Base-by-base conservation (phyloP, 2,888 invertebrate genomes). In the Chymomyza procnemis region DNA sequence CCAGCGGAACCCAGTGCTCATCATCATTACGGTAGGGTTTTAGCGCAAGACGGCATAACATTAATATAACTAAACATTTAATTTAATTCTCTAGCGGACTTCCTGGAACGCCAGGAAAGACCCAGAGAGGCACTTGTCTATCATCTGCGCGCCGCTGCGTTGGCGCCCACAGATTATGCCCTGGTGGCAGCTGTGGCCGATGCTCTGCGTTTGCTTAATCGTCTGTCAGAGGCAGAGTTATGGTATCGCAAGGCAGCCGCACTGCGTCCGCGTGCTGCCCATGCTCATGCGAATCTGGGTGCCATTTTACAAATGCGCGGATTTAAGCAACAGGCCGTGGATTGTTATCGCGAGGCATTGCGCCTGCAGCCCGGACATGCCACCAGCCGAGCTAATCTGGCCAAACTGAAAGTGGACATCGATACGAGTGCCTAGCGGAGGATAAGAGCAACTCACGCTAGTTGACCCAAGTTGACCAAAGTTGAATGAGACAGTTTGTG, bases 221-320 rank as follows among this genome's bases (percentile, higher is more conserved):
- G 95, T 66, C 95, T 95, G 83, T 92, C 93, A 26, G 95, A 96
- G 69, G 97, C 97, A 0, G 97, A 97, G 89, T 92, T 93, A 69
- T 96, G 96, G 94, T 98, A 98, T 91, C 93, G 95, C 55, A 93
- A 94, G 79, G 89, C 92, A 21, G 90, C 90, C 6, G 83, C 85
- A 52, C 73, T 92, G 52, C 90, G 91, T 76, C 92, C 92, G 0
- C 91, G 96, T 95, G 96, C 97, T 82, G 95, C 97, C 0, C 94
- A 96, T 75, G 95, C 96, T 70, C 96, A 97, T 91, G 96, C 97
- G 87, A 98, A 98, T 91, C 93, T 97, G 64, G 98, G 98, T 18
- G 98, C 98, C 67, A 98, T 98, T 89, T 93, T 97, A 66, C 98
- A 98, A 91, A 93, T 97, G 80, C 97, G 97, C 89, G 96, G 97